Percentiles rank a stretch among this genome's conserved stretches.
phyloP scores from a whole-genome alignment of 2,888 invertebrate species.

The Drosophila pegasa region DNA sequence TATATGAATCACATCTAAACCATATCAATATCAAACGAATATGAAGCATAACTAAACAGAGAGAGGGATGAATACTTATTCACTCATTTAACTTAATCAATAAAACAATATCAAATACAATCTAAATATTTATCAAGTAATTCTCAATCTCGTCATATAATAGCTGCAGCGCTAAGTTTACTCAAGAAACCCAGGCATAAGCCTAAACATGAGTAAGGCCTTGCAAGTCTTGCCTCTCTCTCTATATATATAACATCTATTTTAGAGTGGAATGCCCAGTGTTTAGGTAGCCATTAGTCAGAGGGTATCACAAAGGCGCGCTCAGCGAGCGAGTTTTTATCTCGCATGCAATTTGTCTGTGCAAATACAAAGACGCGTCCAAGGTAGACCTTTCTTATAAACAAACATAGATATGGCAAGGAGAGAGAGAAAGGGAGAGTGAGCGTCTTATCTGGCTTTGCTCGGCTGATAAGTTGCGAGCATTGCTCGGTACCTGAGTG shows the following conservation, averaged over 20 bases:
- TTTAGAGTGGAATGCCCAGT: slow-evolving; percentile 8
- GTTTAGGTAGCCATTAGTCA: neutral
- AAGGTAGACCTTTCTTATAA: slow-evolving; percentile 46
- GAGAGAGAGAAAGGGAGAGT: neutral
- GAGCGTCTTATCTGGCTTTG: slow-evolving; percentile 31
- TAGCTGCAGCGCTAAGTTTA: neutral
- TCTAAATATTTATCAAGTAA: neutral
- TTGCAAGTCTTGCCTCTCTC: neutral
- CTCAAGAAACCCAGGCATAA: neutral
- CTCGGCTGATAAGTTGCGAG: slow-evolving; percentile 19
- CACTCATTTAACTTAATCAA: neutral
- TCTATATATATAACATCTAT: neutral
- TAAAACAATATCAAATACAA: neutral
- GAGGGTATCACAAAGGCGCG: slow-evolving; percentile 12
- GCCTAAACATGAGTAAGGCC: neutral
- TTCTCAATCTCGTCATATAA: neutral
- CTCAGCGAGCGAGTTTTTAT: slow-evolving; percentile 7
- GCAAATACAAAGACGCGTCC: slow-evolving; percentile 54
- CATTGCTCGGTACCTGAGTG: slow-evolving; percentile 1
- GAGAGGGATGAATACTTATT: neutral
- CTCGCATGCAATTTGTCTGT: slow-evolving; percentile 46
- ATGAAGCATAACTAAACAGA: neutral
- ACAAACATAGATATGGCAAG: slow-evolving; percentile 14
- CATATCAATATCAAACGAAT: too few species aligned
- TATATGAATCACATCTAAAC: too few species aligned